phyloP scores from a whole-genome alignment of 2,888 invertebrate genomes.

The Adelphocoris suturalis region DNA sequence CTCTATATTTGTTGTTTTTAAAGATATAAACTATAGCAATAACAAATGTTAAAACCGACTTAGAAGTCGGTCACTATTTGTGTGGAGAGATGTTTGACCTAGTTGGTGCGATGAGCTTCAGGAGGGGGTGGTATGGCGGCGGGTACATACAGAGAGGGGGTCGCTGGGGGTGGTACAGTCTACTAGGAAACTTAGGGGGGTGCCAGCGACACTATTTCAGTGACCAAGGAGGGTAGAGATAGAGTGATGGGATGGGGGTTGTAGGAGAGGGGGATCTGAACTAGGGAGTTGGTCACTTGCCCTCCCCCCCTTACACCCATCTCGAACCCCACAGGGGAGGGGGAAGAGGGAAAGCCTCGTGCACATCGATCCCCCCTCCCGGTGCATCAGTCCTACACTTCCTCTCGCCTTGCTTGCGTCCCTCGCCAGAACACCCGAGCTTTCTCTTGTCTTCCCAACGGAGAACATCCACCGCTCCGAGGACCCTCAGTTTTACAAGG shows the following conservation, averaged over 20 bases:
- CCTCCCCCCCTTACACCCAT: slow-evolving; percentile 18
- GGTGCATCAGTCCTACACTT: slow-evolving; percentile 70
- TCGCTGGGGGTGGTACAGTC: neutral
- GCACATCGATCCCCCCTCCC: slow-evolving; percentile 68
- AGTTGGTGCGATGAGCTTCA: neutral
- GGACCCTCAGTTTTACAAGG: neutral
- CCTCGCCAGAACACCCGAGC: slow-evolving; percentile 24
- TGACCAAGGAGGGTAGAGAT: slow-evolving; percentile 20
- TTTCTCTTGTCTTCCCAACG: slow-evolving; percentile 26
- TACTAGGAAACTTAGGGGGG: neutral
- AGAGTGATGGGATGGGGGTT: neutral
- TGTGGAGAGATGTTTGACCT: neutral
- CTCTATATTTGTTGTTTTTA: no score
- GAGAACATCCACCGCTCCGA: neutral
- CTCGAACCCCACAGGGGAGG: neutral
- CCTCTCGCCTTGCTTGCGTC: slow-evolving; percentile 67
- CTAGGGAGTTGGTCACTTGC: slow-evolving; percentile 35
- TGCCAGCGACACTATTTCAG: slow-evolving; percentile 1
- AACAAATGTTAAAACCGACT: neutral
- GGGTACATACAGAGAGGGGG: neutral
- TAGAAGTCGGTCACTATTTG: neutral
- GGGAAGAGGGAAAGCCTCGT: slow-evolving; percentile 50
- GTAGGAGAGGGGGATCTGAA: neutral
- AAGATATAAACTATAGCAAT: neutral
- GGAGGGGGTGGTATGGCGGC: slow-evolving; percentile 3